Evolutionary conservation across 2,797 vertebrate species (phyloP), one percentile per base, ranked within the genome.

Genomic region (Margarornis squamiger): DNA sequence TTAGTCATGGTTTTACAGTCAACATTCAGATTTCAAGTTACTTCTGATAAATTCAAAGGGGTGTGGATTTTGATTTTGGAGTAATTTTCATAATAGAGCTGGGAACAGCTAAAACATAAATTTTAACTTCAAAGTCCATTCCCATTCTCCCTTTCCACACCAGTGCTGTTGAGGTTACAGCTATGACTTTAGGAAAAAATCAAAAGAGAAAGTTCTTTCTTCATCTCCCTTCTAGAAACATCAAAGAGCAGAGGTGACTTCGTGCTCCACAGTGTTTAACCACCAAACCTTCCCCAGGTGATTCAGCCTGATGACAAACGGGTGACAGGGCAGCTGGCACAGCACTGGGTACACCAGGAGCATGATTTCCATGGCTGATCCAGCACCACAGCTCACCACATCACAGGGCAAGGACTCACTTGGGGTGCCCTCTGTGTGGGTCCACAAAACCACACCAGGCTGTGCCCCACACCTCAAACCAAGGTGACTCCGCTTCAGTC

Each of bases 271-370:
- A 2, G 23, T 3, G 6, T 45, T 71, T 5, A 16, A 23, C 43
- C 83, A 75, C 21, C 54, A 67, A 72, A 12, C 58, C 66, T 39
- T 43, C n/a, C 54, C 58, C 4, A n/a, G 34, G 45, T 48, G 49
- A 77, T 5, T 38, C 49, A 84, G 66, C 4, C 9, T 0, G 0
- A 10, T 63, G 74, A 71, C 46, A 59, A 36, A 10, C 0, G 0
- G 58, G 75, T 77, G 83, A 76, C 63, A 38, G 34, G 21, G 52
- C 70, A 76, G 85, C 66, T 77, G 71, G 65, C 49, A 38, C 45
- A 48, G 79, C 8, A 2, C 45, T 34, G 54, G 62, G 27, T 13
- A 34, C 57, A 49, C 29, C 7, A 3, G 38, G 16, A 46, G 13
- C 55, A 34, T 14, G 4, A 5, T 14, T 46, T 12, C 41, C 48